These are phyloP conservation scores for Drosophila nikananu DNA, from an alignment of 1,140 invertebrate species.

Conservation along the genomic window DNA sequence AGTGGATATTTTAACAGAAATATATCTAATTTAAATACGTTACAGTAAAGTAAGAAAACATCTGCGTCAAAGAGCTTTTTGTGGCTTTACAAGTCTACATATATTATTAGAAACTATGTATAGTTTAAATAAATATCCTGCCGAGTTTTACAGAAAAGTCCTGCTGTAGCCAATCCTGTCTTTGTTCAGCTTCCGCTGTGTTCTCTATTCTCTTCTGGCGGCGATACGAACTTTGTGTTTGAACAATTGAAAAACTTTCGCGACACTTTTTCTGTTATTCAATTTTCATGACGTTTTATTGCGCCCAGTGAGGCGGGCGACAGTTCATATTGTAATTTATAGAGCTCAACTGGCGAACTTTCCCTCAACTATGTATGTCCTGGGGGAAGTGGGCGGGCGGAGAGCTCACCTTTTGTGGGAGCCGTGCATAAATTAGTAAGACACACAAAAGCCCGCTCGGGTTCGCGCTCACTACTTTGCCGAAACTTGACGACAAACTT, in stretches of 20 bases:
- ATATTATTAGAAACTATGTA: not conserved
- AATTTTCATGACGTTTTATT: conserved; percentile 78
- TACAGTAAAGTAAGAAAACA: not conserved
- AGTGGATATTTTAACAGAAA: not conserved
- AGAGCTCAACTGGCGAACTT: conserved; percentile 68
- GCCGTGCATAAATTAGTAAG: conserved; percentile 74
- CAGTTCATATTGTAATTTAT: conserved; percentile 80
- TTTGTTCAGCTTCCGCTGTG: conserved; percentile 23
- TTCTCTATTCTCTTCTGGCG: conserved; percentile 1
- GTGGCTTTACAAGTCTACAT: not conserved
- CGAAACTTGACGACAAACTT: conserved; percentile 57
- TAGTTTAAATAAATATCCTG: not conserved
- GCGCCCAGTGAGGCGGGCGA: conserved; percentile 46
- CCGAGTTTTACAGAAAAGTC: conserved; percentile 1
- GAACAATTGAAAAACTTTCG: conserved; percentile 81
- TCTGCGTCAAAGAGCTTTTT: not conserved
- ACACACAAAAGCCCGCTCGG: conserved; percentile 43
- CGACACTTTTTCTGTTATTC: conserved; percentile 74
- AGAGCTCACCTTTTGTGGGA: conserved; percentile 58
- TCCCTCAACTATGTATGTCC: conserved; percentile 9
- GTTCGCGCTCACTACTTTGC: conserved; percentile 43
- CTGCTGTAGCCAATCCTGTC: conserved; percentile 13
- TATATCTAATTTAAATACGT: not conserved
- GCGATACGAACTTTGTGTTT: conserved; percentile 56
- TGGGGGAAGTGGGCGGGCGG: not conserved